Percentiles rank a stretch among this genome's conserved stretches.
Evolutionary conservation across 2,888 invertebrate species (phyloP).

Genomic region (Amorpha juglandis): DNA sequence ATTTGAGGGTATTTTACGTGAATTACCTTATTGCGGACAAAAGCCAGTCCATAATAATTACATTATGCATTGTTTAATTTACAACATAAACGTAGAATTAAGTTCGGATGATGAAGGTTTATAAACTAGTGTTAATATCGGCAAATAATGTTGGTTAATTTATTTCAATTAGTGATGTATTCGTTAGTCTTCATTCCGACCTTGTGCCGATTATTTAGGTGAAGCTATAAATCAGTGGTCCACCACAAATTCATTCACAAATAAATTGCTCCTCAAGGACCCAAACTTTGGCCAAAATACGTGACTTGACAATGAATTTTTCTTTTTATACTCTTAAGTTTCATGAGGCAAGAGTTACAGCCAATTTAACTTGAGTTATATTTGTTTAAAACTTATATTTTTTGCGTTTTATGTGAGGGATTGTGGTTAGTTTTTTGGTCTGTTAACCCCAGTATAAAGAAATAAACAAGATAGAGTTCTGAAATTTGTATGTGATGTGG

Average conservation of each 20-base stretch:
- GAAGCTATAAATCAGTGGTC: constrained; percentile 42
- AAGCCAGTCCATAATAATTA: background rate
- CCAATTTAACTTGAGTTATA: constrained; percentile 26
- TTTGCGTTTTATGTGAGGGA: constrained; percentile 16
- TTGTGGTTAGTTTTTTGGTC: constrained; percentile 11
- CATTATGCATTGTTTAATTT: background rate
- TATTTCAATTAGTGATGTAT: constrained; percentile 21
- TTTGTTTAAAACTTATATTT: constrained; percentile 26
- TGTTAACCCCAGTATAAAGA: background rate
- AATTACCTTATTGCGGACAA: background rate
- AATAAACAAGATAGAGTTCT: background rate
- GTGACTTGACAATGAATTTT: constrained; percentile 30
- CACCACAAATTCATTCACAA: constrained; percentile 36
- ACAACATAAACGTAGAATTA: background rate
- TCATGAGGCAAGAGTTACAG: constrained; percentile 26
- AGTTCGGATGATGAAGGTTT: background rate
- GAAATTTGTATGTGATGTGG: too few relatives aligned
- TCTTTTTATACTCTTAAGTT: constrained; percentile 24
- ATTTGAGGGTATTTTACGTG: background rate
- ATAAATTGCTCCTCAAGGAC: constrained; percentile 32
- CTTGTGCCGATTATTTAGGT: constrained; percentile 13
- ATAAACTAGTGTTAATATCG: background rate
- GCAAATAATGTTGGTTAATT: constrained; percentile 7
- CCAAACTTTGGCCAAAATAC: constrained; percentile 28
- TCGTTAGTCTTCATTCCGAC: constrained; percentile 4